A percentile compares a stretch with the other conserved stretches of the same genome.
These are phyloP conservation scores for Palythoa heliodiscus DNA, from an alignment of 92 coral and sea anemone species.

Conservation along the genomic window DNA sequence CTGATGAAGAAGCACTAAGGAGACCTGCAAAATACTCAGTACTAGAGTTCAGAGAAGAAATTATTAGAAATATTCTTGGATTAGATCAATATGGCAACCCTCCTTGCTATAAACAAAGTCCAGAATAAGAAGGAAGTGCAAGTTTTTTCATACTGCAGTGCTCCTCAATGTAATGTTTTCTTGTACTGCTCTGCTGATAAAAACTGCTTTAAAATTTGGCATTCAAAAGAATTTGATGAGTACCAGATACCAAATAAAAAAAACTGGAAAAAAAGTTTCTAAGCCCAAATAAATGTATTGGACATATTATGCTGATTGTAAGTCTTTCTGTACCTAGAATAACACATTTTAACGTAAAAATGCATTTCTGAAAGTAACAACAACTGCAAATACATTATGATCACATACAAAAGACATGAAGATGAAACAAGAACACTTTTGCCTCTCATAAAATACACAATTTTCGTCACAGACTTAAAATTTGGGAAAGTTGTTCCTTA, in stretches of 20 bases:
- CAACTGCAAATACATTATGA: not conserved
- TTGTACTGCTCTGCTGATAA: slow-evolving; percentile 19
- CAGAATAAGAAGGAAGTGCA: not conserved
- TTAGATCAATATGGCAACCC: slow-evolving; percentile 10
- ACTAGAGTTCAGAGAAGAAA: slow-evolving; percentile 33
- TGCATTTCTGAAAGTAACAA: not conserved
- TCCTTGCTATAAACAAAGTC: not conserved
- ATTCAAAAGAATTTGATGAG: slow-evolving; percentile 4
- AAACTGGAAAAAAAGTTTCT: slow-evolving; percentile 6
- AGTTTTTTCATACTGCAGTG: slow-evolving; percentile 37
- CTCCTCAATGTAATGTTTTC: slow-evolving; percentile 42
- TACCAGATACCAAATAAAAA: slow-evolving; percentile 4
- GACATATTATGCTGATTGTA: not conserved
- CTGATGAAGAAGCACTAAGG: slow-evolving; percentile 26
- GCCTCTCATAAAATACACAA: slow-evolving; percentile 7
- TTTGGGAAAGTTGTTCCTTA: not conserved
- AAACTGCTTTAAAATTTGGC: slow-evolving; percentile 35
- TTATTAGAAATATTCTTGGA: not conserved
- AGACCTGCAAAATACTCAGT: slow-evolving; percentile 34
- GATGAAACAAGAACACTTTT: not conserved
- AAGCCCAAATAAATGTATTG: not conserved
- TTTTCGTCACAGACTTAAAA: not conserved
- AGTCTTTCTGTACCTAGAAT: not conserved
- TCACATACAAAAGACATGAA: not conserved
- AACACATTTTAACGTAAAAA: not conserved